Evolutionary conservation across 2,888 invertebrate species (phyloP), one percentile per base, ranked within the genome.

Genomic region (Nematopogon swammerdamellus): DNA sequence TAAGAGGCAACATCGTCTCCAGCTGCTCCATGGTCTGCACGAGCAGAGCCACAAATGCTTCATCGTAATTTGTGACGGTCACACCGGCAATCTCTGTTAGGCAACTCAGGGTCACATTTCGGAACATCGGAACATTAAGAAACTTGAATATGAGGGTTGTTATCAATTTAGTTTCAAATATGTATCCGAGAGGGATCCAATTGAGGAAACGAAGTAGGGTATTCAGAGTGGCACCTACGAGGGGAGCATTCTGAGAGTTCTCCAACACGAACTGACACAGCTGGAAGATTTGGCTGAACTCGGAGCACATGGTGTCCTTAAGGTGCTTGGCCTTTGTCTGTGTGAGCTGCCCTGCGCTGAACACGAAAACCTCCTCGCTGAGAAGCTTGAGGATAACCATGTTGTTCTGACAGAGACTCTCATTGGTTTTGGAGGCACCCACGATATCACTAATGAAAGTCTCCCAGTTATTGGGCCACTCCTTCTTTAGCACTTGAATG

Each of bases 391-490:
- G 80, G 63, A 99, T 99, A 20, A 91, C 91, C 97, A 99, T 99
- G 70, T 99, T 99, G 73, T 99, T 99, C 80, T 98, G 97, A 82
- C 99, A 99, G 47, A 99, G 84, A 62, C 95, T 94, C 73, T 99
- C 99, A 70, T 97, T 98, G 19, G 97, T 97, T 82, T 97, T 97
- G 61, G 97, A 97, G 46, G 99, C 96, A 52, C 98, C 99, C 52
- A 99, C 98, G 67, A 99, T 99, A 69, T 99, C 99, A 63, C 93
- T 89, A 61, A 99, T 98, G 73, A 99, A 99, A 20, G 95, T 91
- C 63, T 97, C 96, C 99, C 99, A 99, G 69, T 99, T 97, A 67
- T 95, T 95, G 51, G 99, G 99, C 99, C 99, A 99, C 74, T 99
- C 99, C 63, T 97, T 86, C 74, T 99, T 99, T 64, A 99, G 82